Evolutionary conservation across 2,797 vertebrate species (phyloP).

Genomic region (Acomys russatus): DNA sequence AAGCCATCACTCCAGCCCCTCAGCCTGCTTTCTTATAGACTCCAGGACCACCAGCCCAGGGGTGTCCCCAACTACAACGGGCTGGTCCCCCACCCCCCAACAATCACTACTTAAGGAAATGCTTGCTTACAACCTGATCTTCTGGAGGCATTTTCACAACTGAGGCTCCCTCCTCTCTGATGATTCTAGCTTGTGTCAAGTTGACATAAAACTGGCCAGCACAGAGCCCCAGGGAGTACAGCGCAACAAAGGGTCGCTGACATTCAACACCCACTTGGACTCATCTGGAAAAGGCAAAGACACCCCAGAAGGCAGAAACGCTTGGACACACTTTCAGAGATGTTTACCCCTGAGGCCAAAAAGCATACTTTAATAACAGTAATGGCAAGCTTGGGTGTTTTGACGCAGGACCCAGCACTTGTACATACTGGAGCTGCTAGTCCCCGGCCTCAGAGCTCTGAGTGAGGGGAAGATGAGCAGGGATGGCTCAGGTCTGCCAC

Average conservation of each 20-base stretch:
- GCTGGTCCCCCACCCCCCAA: not conserved
- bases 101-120: not conserved
- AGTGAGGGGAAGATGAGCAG: not conserved
- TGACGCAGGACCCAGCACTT: not conserved
- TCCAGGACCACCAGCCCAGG: not conserved
- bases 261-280: not conserved
- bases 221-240: not conserved
- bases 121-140: not conserved
- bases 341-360: not conserved
- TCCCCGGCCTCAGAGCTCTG: not conserved
- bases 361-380: not conserved
- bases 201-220: not conserved
- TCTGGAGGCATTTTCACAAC: not conserved
- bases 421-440: not conserved
- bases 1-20: no score
- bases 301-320: not conserved
- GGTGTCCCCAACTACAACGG: not conserved
- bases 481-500: not conserved
- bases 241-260: not conserved
- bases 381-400: accelerated
- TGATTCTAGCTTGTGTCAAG: not conserved
- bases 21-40: not conserved
- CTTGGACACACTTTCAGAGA: not conserved
- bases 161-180: not conserved
- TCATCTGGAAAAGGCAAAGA: not conserved